Evolutionary conservation across 2,888 invertebrate genomes (phyloP).

Genomic region (Crocallis elinguaria): DNA sequence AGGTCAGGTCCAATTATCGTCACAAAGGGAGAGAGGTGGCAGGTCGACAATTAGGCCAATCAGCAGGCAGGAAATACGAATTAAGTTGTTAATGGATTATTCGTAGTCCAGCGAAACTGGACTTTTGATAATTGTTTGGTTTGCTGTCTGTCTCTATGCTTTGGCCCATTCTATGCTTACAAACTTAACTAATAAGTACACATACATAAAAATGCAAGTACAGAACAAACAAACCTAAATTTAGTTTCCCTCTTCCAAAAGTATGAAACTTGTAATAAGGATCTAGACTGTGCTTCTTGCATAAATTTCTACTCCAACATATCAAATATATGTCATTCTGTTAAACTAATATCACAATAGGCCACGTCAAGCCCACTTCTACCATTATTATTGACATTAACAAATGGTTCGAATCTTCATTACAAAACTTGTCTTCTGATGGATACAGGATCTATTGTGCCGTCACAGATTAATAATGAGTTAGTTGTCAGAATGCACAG

Average conservation of each 20-base stretch:
- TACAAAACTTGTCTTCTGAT: slow-evolving; percentile 36
- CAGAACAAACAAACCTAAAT: too few species aligned
- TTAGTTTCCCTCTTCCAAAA: too few species aligned
- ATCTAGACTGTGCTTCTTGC: too few species aligned
- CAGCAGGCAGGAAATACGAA: slow-evolving; percentile 64
- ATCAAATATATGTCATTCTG: not conserved
- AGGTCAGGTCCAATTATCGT: slow-evolving; percentile 61
- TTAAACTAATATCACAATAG: slow-evolving; percentile 23
- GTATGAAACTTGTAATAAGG: too few species aligned
- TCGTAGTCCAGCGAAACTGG: not conserved
- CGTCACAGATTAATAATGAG: slow-evolving; percentile 24
- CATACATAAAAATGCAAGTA: too few species aligned
- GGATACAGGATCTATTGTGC: slow-evolving; percentile 31
- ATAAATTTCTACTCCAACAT: too few species aligned
- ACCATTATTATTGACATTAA: slow-evolving; percentile 43
- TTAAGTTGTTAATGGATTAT: slow-evolving; percentile 48
- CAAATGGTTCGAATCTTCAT: slow-evolving; percentile 35
- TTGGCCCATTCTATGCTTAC: too few species aligned
- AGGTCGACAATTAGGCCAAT: slow-evolving; percentile 73
- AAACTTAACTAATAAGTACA: too few species aligned
- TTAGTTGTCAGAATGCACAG: slow-evolving; percentile 2
- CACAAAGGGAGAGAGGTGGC: slow-evolving; percentile 56
- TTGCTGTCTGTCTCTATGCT: too few species aligned
- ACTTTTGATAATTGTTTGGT: not conserved
- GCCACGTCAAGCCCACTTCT: slow-evolving; percentile 30